Evolutionary conservation across 2,888 invertebrate species (phyloP).

Genomic region (Thecocarcelia acutangulata): DNA sequence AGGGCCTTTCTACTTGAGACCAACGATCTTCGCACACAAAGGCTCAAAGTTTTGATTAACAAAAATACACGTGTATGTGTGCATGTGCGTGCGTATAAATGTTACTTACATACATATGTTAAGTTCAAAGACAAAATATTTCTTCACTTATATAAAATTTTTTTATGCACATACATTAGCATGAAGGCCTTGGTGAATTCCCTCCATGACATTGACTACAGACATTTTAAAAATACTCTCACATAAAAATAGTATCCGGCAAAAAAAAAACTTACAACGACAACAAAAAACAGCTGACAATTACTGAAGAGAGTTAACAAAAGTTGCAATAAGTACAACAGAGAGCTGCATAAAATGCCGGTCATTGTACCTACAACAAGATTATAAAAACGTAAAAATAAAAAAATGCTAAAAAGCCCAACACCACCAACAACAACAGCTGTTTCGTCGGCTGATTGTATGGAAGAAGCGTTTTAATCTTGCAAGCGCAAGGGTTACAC

Average conservation of each 20-base stretch:
- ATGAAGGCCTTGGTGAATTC: too few species aligned
- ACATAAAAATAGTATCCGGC: not conserved
- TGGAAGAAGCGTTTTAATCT: slow-evolving; percentile 8
- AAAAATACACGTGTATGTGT: too few species aligned
- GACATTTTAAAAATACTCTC: slow-evolving; percentile 6
- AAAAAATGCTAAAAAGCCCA: slow-evolving; percentile 28
- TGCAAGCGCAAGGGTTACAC: slow-evolving; percentile 1
- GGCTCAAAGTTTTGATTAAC: too few species aligned
- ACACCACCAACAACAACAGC: slow-evolving; percentile 63
- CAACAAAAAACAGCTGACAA: slow-evolving; percentile 59
- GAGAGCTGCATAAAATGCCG: slow-evolving; percentile 51
- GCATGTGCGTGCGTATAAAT: too few species aligned
- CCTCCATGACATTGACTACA: slow-evolving; percentile 3
- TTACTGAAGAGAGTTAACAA: slow-evolving; percentile 30
- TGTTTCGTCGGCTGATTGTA: slow-evolving; percentile 50
- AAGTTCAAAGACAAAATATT: too few species aligned
- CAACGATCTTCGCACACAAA: too few species aligned
- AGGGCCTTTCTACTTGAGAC: too few species aligned
- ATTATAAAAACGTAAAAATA: slow-evolving; percentile 30
- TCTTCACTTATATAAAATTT: too few species aligned
- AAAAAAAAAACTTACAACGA: slow-evolving; percentile 20
- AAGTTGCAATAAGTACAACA: slow-evolving; percentile 21
- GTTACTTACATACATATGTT: too few species aligned
- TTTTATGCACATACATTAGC: too few species aligned
- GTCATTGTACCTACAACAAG: slow-evolving; percentile 70